A percentile compares a stretch with the other conserved stretches of the same genome.
Conservation (phyloP, 2,113 vertebrate genomes). For the Strix aluco region DNA sequence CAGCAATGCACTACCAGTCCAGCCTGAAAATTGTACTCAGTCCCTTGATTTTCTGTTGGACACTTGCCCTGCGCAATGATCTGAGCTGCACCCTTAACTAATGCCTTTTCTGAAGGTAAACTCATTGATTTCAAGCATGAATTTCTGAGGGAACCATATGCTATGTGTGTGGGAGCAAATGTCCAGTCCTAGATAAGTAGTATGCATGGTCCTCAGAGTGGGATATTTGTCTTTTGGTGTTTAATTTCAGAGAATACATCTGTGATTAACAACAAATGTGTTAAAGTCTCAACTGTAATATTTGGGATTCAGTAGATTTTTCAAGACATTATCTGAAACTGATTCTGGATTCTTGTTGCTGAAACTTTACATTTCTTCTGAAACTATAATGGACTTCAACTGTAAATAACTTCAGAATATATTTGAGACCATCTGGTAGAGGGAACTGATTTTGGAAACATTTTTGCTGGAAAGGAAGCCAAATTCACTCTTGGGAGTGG, state of each 20-base stretch:
- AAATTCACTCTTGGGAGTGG: background rate
- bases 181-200: background rate
- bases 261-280: background rate
- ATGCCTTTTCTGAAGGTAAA: background rate
- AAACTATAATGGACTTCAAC: background rate
- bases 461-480: conserved; percentile 41
- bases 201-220: background rate
- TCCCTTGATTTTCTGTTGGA: background rate
- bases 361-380: background rate
- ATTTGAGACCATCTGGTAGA: background rate
- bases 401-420: background rate
- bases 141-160: background rate
- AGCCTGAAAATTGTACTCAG: background rate
- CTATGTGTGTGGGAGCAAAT: background rate
- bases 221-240: background rate
- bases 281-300: background rate
- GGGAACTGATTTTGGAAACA: background rate
- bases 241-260: background rate
- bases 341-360: background rate
- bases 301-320: background rate
- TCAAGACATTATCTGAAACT: background rate
- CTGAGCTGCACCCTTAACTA: background rate
- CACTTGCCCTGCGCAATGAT: background rate
- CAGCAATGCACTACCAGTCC: background rate
- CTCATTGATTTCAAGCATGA: background rate